Conservation (phyloP, 2,888 invertebrate genomes). For the Xylota segnis region DNA sequence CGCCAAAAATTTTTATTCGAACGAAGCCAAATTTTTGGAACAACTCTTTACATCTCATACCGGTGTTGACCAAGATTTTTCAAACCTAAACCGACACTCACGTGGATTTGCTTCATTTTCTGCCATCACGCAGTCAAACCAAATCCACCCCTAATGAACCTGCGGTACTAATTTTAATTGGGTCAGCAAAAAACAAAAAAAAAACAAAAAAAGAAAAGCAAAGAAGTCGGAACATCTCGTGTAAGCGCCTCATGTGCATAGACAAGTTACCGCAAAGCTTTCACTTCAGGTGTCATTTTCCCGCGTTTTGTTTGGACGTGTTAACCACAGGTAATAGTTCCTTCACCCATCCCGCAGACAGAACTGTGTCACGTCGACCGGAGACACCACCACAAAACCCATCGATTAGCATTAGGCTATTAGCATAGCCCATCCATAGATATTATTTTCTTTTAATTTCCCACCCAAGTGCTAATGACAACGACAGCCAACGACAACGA, state of each 20-base stretch:
- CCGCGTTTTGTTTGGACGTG: constrained; percentile 6
- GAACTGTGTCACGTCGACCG: constrained; percentile 7
- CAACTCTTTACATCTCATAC: no score
- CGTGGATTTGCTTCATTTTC: neutral
- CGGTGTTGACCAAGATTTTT: no score
- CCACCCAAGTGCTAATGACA: constrained; percentile 59
- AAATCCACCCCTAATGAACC: neutral
- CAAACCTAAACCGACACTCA: neutral
- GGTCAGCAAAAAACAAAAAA: no score
- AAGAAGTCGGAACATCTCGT: constrained; percentile 58
- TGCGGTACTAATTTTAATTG: constrained; percentile 5
- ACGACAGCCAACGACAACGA: constrained; percentile 34
- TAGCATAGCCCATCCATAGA: constrained; percentile 26
- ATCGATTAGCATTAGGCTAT: constrained; percentile 6
- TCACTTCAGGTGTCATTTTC: constrained; percentile 36
- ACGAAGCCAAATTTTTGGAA: no score
- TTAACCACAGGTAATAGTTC: constrained; percentile 4
- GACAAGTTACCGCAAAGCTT: constrained; percentile 42
- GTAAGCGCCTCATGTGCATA: constrained; percentile 4
- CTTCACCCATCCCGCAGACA: neutral
- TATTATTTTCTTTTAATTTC: constrained; percentile 60
- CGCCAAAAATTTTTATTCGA: no score
- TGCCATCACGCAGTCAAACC: neutral
- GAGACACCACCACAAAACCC: constrained; percentile 12
- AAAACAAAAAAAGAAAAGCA: no score